Base-by-base conservation (phyloP, 2,888 invertebrate genomes). In the Brachyopa scutellaris region DNA sequence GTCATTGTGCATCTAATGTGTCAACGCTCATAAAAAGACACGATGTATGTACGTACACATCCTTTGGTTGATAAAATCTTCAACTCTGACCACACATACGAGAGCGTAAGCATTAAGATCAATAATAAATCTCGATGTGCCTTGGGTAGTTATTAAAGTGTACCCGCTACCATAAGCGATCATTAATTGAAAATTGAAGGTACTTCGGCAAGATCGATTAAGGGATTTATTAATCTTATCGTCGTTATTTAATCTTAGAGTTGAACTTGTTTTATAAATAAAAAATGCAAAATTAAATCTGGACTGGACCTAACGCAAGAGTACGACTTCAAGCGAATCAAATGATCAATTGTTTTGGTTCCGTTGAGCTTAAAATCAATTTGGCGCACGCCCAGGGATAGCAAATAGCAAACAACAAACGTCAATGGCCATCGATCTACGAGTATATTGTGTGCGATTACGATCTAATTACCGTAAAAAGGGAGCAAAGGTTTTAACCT, bases 401-500 rank as follows among this genome's bases (percentile, higher is more conserved):
- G 1, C 49, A n/a, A n/a, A n/a, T n/a, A n/a, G n/a, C n/a, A n/a
- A n/a, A n/a, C n/a, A n/a, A n/a, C n/a, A 38, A 21, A 59, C 15
- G 29, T 69, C 29, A 62, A 11, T 36, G 13, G 33, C 17, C 2
- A 6, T 21, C 15, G 42, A 49, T 29, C 33, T 42, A 15, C 17
- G 19, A 9, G 8, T 31, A 15, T 33, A 21, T 29, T 33, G 15
- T 33, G 15, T 29, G 13, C 70, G 47, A 66, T 77, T 59, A 29
- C 53, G 61, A 64, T 77, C 55, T 61, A 72, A 82, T 66, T 53
- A 77, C 82, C 70, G 77, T 70, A 47, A 70, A 82, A 74, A 55
- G 47, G 36, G 57, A 73, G 73, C 61, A 33, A 55, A 69, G 7
- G 3, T 9, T 15, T 7, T 59, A 67, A 74, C 73, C 79, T 74